Conservation (phyloP, 2,888 invertebrate genomes). For the Ornithoptera alexandrae region DNA sequence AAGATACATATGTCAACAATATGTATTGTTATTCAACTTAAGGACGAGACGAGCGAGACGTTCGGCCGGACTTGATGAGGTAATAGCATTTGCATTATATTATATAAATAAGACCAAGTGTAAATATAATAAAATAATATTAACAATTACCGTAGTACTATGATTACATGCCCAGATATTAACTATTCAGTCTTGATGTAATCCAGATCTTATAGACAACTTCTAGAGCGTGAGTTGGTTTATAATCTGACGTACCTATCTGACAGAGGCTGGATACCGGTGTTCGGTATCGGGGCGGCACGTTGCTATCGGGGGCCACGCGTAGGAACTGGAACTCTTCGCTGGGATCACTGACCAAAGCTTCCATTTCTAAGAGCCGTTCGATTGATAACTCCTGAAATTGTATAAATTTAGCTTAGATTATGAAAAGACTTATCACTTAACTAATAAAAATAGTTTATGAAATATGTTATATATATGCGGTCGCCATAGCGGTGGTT, state of each 20-base stretch:
- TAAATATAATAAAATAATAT: no score
- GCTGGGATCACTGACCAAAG: slow-evolving; percentile 67
- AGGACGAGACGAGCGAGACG: no score
- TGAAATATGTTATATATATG: neutral
- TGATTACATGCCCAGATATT: no score
- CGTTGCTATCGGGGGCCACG: slow-evolving; percentile 79
- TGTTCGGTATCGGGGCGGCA: slow-evolving; percentile 77
- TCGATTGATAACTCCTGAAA: slow-evolving; percentile 94
- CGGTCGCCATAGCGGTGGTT: no score
- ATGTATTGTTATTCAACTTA: no score
- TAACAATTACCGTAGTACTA: no score
- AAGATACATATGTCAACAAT: no score
- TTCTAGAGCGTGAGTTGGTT: neutral
- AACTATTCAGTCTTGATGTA: no score
- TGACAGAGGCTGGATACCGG: slow-evolving; percentile 77
- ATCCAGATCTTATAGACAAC: no score
- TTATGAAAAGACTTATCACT: neutral
- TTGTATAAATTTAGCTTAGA: neutral
- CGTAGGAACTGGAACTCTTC: slow-evolving; percentile 78
- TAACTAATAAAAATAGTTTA: neutral
- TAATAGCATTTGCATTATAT: no score
- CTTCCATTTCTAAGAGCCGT: slow-evolving; percentile 94
- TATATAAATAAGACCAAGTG: no score
- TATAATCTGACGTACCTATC: slow-evolving; percentile 52
- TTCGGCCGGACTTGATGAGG: no score